A percentile compares a stretch with the other conserved stretches of the same genome.
Evolutionary conservation across 2,888 invertebrate genomes (phyloP).

Genomic region (Temnothorax unifasciatus): DNA sequence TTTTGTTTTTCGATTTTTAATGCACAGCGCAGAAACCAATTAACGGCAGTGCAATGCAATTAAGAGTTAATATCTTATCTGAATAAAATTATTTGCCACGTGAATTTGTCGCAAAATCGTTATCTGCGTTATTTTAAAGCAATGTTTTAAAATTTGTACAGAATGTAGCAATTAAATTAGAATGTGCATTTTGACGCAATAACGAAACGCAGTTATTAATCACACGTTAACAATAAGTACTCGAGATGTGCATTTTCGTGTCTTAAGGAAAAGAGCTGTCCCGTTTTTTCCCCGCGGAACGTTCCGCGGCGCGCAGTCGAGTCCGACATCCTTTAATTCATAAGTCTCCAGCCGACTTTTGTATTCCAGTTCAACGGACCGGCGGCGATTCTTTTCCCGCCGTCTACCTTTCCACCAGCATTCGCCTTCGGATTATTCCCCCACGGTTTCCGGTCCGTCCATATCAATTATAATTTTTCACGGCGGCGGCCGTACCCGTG

Average conservation of each 20-base stretch:
- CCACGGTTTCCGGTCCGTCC: slow-evolving; percentile 58
- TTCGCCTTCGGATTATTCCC: slow-evolving; percentile 51
- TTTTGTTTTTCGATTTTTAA: not conserved
- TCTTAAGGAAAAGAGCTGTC: slow-evolving; percentile 15
- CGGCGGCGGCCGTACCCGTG: slow-evolving; percentile 32
- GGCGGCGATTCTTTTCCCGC: slow-evolving; percentile 44
- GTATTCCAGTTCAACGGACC: slow-evolving; percentile 50
- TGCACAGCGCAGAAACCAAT: not conserved
- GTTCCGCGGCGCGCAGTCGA: slow-evolving; percentile 8
- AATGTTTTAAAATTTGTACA: not conserved
- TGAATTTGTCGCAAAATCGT: not conserved
- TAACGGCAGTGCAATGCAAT: not conserved
- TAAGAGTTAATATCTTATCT: not conserved
- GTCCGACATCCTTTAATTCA: slow-evolving; percentile 54
- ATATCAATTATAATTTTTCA: slow-evolving; percentile 70
- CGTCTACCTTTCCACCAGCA: slow-evolving; percentile 38
- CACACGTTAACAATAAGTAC: slow-evolving; percentile 11
- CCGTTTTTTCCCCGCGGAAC: not conserved
- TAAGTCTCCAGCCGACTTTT: slow-evolving; percentile 60
- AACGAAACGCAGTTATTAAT: slow-evolving; percentile 2
- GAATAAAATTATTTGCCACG: not conserved
- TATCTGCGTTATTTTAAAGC: not conserved
- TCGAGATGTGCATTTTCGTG: slow-evolving; percentile 28
- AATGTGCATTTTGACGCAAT: not conserved
- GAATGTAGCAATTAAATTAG: not conserved